Percentiles rank a stretch among this genome's conserved stretches.
These are phyloP conservation scores for Plemyria rubiginata DNA, from an alignment of 2,888 invertebrate genomes.

Conservation along the genomic window DNA sequence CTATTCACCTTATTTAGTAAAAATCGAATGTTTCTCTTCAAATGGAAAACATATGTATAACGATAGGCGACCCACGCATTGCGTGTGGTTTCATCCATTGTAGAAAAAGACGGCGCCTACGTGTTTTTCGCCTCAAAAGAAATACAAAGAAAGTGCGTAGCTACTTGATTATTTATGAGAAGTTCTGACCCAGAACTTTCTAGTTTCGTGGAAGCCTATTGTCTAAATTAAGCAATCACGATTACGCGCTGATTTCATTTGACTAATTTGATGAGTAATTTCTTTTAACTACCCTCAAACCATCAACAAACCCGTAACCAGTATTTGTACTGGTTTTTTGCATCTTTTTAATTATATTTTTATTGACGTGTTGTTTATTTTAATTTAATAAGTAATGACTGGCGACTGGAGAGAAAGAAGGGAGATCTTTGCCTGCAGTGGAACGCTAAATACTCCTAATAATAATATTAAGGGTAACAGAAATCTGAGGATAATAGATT, in stretches of 20 bases:
- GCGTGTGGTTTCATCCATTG: conserved; percentile 32
- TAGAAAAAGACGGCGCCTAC: conserved; percentile 27
- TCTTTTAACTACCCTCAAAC: neutral
- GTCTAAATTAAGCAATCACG: neutral
- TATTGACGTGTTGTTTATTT: too few relatives aligned
- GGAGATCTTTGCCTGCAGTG: too few relatives aligned
- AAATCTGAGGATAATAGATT: too few relatives aligned
- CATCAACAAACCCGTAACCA: neutral
- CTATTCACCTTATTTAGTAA: too few relatives aligned
- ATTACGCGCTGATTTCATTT: conserved; percentile 4
- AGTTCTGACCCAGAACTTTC: conserved; percentile 25
- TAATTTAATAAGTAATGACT: too few relatives aligned
- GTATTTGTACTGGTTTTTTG: neutral
- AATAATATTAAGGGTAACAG: too few relatives aligned
- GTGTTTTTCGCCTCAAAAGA: conserved; percentile 29
- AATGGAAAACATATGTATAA: conserved; percentile 16
- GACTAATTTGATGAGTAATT: conserved; percentile 1
- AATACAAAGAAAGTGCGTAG: conserved; percentile 18
- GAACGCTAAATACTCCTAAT: too few relatives aligned
- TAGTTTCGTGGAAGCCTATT: neutral
- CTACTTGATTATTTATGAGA: conserved; percentile 31
- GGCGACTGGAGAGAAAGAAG: too few relatives aligned
- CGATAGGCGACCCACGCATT: conserved; percentile 7
- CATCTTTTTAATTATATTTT: too few relatives aligned
- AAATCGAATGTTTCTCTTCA: conserved; percentile 1